Conservation (phyloP, 2,888 invertebrate species). For the Drosophila limbata region DNA sequence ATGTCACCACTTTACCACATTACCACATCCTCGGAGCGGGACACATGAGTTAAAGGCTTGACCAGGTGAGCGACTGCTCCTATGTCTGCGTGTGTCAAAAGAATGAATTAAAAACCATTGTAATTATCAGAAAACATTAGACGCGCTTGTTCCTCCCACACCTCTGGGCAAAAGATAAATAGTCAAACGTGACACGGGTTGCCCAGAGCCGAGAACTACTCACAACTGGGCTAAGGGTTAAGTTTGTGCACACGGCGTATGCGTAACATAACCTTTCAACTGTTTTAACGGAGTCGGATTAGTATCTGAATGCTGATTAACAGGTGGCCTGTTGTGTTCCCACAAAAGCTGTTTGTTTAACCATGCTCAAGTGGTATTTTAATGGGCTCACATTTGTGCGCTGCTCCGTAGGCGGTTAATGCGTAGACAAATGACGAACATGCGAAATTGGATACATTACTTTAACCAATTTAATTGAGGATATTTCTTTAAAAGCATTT, state of each 20-base stretch:
- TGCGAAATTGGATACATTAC: neutral
- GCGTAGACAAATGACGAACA: slow-evolving; percentile 11
- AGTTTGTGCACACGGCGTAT: slow-evolving; percentile 52
- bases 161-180: slow-evolving; percentile 56
- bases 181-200: slow-evolving; percentile 55
- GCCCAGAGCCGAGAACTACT: slow-evolving; percentile 4
- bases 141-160: slow-evolving; percentile 41
- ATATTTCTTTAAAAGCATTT: neutral
- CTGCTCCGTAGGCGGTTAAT: neutral
- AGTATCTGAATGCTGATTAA: slow-evolving; percentile 44
- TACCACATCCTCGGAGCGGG: neutral
- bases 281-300: slow-evolving; percentile 34
- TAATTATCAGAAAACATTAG: slow-evolving; percentile 75
- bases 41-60: slow-evolving; percentile 35
- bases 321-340: slow-evolving; percentile 40
- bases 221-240: slow-evolving; percentile 44
- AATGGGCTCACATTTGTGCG: slow-evolving; percentile 37
- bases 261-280: slow-evolving; percentile 59
- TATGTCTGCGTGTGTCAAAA: slow-evolving; percentile 25
- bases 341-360: slow-evolving; percentile 30
- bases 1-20: neutral
- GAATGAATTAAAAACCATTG: slow-evolving; percentile 67
- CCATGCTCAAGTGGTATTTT: slow-evolving; percentile 52
- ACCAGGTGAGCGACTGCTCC: slow-evolving; percentile 32
- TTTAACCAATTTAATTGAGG: neutral